Percentiles rank a stretch among this genome's conserved stretches.
phyloP scores from a whole-genome alignment of 2,797 vertebrate genomes.

The Falco peregrinus region DNA sequence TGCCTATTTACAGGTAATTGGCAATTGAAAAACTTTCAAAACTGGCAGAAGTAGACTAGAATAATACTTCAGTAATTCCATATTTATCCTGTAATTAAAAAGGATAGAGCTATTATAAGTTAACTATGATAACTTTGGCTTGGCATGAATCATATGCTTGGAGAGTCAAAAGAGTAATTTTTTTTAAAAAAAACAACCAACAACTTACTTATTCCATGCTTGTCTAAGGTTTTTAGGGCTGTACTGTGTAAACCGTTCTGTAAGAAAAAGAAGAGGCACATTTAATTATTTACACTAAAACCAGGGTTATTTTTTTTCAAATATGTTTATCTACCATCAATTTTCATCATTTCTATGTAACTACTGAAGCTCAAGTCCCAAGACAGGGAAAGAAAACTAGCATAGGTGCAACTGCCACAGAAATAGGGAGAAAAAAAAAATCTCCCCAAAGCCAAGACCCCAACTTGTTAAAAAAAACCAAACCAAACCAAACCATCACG shows the following conservation, averaged over 20 bases:
- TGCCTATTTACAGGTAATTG: neutral
- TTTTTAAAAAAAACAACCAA: neutral
- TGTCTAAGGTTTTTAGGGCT: constrained; percentile 94
- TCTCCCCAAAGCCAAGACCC: neutral
- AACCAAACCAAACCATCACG: neutral
- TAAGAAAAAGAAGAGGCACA: constrained; percentile 57
- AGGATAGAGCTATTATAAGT: neutral
- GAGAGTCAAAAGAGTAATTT: neutral
- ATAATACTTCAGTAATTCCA: neutral
- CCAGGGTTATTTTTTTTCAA: neutral
- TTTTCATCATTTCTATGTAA: neutral
- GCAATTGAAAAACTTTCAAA: neutral
- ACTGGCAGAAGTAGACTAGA: neutral
- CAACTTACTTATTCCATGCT: constrained; percentile 98
- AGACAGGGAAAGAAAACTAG: neutral
- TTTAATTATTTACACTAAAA: neutral
- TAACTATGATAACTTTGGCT: neutral
- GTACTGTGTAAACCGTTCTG: constrained; percentile 94
- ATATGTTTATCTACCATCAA: neutral
- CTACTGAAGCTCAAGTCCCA: neutral
- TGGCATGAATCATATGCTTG: neutral
- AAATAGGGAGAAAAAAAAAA: neutral
- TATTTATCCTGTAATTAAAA: neutral
- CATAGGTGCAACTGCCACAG: neutral
- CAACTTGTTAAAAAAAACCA: neutral